Conservation (phyloP, 2,888 invertebrate species). For the Cylindroiulus punctatus region DNA sequence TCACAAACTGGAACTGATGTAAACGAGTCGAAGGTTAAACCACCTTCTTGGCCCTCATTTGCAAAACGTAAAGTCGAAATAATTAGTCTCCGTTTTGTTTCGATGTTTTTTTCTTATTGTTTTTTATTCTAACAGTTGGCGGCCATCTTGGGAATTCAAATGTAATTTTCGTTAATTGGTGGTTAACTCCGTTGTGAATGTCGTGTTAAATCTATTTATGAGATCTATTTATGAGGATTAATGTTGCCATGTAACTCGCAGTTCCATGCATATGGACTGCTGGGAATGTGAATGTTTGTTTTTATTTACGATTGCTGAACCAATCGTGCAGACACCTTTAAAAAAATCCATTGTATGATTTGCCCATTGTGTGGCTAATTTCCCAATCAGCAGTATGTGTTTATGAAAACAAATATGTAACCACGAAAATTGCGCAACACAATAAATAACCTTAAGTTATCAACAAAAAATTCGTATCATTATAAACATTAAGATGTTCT, state of each 20-base stretch:
- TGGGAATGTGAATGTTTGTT: constrained; percentile 9
- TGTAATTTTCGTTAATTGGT: constrained; percentile 3
- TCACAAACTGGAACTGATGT: constrained; percentile 42
- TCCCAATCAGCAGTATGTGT: not conserved
- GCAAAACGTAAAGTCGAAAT: constrained; percentile 6
- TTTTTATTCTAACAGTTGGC: not conserved
- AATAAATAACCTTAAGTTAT: not conserved
- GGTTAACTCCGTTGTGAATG: not conserved
- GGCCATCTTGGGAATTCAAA: not conserved
- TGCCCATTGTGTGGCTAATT: not conserved
- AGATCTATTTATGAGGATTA: not conserved
- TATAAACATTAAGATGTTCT: too few relatives aligned
- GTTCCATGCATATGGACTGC: not conserved
- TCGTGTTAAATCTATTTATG: not conserved
- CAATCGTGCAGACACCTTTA: not conserved
- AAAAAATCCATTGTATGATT: not conserved
- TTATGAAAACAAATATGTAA: constrained; percentile 11
- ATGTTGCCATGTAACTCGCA: not conserved
- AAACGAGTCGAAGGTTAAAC: constrained; percentile 50
- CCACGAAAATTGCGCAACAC: not conserved
- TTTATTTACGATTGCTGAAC: not conserved
- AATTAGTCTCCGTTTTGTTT: constrained; percentile 24
- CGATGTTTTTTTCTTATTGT: not conserved
- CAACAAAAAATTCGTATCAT: not conserved
- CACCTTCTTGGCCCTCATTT: constrained; percentile 48